Evolutionary conservation across 2,113 vertebrate genomes (phyloP), one percentile per base, ranked within the genome.

Genomic region (Nyctibius bracteatus): DNA sequence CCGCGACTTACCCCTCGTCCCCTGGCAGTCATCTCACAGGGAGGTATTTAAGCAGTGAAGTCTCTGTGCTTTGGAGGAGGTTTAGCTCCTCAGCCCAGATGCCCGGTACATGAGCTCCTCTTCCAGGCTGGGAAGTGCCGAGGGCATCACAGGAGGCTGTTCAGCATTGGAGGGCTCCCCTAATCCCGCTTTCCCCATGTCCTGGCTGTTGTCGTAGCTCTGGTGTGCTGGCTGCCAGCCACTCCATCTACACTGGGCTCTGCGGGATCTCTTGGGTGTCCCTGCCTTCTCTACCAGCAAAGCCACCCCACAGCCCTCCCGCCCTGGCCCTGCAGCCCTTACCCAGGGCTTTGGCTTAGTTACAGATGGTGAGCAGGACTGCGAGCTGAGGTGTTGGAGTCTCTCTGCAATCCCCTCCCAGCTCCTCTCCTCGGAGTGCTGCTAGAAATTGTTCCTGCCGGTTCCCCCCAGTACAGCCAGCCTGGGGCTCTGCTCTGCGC

Each of bases 221-320:
- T 2, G 3, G 52, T 0, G 0, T 78, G 46, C 49, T 1, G 2
- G 6, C 51, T 78, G 37, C 44, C 44, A 68, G 35, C 14, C 4
- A 0, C 30, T 83, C 15, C 39, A 3, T 80, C 41, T 72, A 39
- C 6, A 6, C 33, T 4, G 5, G 41, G 22, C 58, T 81, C 52
- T 5, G 4, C 0, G 1, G 44, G 19, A 37, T 54, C 81, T 58
- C 52, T 19, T 27, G 41, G 18, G 8, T 44, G 18, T 57, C 59
- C 39, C n/a, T 67, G 35, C 54, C 14, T 41, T 57, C 49, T 82
- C 22, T 13, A 12, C 9, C 27, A 35, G 79, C 70, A 83, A 30
- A 85, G 39, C 58, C 58, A 25, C 35, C 24, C 65, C 41, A 6
- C 21, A 44, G 81, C 24, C 4, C 27, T 52, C 27, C 65, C 2